Evolutionary conservation across 2,797 vertebrate species (phyloP).

Genomic region (Ambastaia sidthimunki): DNA sequence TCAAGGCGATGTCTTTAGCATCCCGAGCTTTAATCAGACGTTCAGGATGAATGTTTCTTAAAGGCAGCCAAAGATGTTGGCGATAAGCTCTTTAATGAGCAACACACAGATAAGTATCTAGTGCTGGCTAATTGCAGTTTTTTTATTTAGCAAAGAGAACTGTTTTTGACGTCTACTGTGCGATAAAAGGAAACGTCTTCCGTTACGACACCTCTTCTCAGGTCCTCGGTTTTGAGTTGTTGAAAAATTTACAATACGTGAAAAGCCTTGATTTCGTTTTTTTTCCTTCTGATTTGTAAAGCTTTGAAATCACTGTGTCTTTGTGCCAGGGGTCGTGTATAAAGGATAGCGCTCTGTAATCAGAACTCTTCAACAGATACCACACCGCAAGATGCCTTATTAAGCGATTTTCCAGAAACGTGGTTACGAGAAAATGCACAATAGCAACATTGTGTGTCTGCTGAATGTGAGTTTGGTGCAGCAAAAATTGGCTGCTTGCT

Average conservation of each 20-base stretch:
- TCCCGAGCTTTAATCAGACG: conserved; percentile 63
- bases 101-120: conserved; percentile 54
- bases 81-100: conserved; percentile 59
- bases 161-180: conserved; percentile 38
- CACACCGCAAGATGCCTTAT: background rate
- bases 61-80: conserved; percentile 52
- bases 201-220: conserved; percentile 25
- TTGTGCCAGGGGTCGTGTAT: conserved; percentile 20
- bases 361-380: conserved; percentile 17
- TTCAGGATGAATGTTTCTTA: conserved; percentile 51
- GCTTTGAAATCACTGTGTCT: conserved; percentile 30
- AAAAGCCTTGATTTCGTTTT: conserved; percentile 30
- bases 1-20: conserved; percentile 57
- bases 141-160: conserved; percentile 40
- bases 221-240: conserved; percentile 28
- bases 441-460: conserved; percentile 12
- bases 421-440: background rate
- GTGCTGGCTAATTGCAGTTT: conserved; percentile 55
- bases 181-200: conserved; percentile 27
- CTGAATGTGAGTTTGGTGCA: background rate
- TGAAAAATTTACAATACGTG: conserved; percentile 20
- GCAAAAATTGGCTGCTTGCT: background rate
- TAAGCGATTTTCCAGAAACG: background rate
- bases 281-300: conserved; percentile 4
- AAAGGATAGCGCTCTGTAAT: conserved; percentile 15